Percentiles rank a stretch among this genome's conserved stretches.
These are phyloP conservation scores for Beris chalybata DNA, from an alignment of 2,888 invertebrate species.

Conservation along the genomic window DNA sequence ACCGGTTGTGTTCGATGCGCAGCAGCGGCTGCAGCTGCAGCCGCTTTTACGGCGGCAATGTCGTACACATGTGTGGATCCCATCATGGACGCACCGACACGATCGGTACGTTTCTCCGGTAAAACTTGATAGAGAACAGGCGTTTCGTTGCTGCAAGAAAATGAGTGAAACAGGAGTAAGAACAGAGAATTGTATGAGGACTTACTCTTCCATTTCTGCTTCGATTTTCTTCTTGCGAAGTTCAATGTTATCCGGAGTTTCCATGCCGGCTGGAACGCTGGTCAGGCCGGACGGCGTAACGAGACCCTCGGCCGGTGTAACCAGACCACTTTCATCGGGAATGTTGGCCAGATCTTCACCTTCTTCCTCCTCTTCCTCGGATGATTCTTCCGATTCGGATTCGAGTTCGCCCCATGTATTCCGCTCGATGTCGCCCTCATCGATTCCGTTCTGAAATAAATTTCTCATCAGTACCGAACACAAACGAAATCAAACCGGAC, in stretches of 20 bases:
- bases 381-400: conserved; percentile 71
- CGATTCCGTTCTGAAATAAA: conserved; percentile 61
- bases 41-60: conserved; percentile 68
- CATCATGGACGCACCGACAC: conserved; percentile 93
- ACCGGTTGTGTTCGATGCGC: conserved; percentile 44
- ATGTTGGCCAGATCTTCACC: conserved; percentile 60
- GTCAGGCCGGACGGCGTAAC: conserved; percentile 94
- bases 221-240: conserved; percentile 95
- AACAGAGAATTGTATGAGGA: conserved; percentile 21
- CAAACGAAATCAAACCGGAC: conserved; percentile 42
- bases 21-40: conserved; percentile 56
- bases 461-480: not conserved
- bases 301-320: conserved; percentile 91
- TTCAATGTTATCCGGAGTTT: conserved; percentile 98
- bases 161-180: not conserved
- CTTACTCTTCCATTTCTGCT: conserved; percentile 90
- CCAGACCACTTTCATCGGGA: conserved; percentile 78
- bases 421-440: conserved; percentile 89
- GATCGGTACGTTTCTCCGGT: conserved; percentile 90
- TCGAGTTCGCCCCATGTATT: conserved; percentile 97
- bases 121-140: conserved; percentile 94
- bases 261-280: conserved; percentile 90
- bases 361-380: conserved; percentile 69
- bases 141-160: conserved; percentile 73
- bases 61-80: conserved; percentile 98